Conservation (phyloP, 2,113 vertebrate species). For the Vidua macroura region DNA sequence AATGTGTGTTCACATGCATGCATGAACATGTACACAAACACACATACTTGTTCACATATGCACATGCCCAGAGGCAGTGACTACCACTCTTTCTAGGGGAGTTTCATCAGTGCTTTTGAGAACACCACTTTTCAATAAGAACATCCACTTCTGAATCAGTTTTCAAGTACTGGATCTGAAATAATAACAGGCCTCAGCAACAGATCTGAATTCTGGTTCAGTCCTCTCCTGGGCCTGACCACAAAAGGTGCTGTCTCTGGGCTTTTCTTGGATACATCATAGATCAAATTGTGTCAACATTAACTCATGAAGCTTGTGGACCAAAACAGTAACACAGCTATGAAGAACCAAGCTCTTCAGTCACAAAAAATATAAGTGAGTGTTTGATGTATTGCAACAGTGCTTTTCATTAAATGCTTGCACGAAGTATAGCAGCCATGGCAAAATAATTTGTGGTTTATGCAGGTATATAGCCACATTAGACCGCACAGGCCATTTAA, state of each 20-base stretch:
- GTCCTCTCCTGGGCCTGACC: neutral
- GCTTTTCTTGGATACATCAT: neutral
- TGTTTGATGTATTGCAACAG: conserved; percentile 18
- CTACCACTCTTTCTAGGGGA: neutral
- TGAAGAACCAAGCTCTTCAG: neutral
- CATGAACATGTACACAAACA: neutral
- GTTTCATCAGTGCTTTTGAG: neutral
- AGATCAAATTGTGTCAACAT: neutral
- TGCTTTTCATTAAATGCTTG: conserved; percentile 39
- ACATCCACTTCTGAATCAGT: neutral
- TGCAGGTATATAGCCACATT: conserved; percentile 22
- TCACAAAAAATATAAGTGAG: neutral
- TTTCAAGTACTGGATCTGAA: neutral
- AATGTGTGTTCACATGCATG: neutral
- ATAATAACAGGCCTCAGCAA: neutral
- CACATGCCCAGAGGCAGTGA: neutral
- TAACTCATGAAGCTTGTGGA: neutral
- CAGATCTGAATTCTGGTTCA: neutral
- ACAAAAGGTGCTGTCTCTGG: neutral
- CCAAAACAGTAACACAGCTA: neutral
- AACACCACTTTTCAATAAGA: neutral
- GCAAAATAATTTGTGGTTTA: conserved; percentile 50
- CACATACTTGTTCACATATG: neutral
- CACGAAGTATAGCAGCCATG: neutral
- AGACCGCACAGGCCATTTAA: conserved; percentile 2